These are phyloP conservation scores for Cantharis lateralis DNA, from an alignment of 2,888 invertebrate genomes.

Conservation along the genomic window DNA sequence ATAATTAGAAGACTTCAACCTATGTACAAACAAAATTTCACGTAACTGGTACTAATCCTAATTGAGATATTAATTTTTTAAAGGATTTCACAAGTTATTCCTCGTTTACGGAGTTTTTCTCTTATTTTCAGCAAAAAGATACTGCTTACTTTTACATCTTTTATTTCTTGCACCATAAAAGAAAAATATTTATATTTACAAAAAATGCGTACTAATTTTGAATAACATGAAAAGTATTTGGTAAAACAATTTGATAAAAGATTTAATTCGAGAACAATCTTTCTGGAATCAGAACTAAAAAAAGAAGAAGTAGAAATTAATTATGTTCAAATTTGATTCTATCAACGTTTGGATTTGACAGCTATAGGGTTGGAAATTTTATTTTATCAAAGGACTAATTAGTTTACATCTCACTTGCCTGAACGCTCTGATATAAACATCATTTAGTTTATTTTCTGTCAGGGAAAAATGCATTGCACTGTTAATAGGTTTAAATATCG, in stretches of 20 bases:
- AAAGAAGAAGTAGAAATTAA: not conserved
- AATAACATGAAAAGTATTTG: not conserved
- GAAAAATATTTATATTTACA: not conserved
- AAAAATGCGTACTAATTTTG: too few species aligned
- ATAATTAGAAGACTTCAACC: too few species aligned
- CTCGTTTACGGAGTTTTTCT: too few species aligned
- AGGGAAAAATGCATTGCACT: conserved; percentile 33
- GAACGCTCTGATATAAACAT: conserved; percentile 31
- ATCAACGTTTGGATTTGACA: conserved; percentile 4
- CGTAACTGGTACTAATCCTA: too few species aligned
- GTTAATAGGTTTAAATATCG: conserved; percentile 37
- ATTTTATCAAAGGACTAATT: conserved; percentile 23
- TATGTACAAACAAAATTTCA: too few species aligned
- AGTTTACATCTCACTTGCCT: conserved; percentile 20
- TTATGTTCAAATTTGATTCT: not conserved
- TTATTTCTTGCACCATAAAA: too few species aligned
- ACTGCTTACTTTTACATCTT: too few species aligned
- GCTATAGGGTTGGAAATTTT: not conserved
- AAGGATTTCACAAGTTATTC: too few species aligned
- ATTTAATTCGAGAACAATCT: not conserved
- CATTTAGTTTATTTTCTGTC: conserved; percentile 30
- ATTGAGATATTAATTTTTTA: too few species aligned
- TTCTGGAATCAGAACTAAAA: not conserved
- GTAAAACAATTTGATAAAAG: not conserved
- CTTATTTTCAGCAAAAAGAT: too few species aligned